Percentiles rank a stretch among this genome's conserved stretches.
These are phyloP conservation scores for Meriones unguiculatus DNA, from an alignment of 2,113 vertebrate genomes.

Conservation along the genomic window DNA sequence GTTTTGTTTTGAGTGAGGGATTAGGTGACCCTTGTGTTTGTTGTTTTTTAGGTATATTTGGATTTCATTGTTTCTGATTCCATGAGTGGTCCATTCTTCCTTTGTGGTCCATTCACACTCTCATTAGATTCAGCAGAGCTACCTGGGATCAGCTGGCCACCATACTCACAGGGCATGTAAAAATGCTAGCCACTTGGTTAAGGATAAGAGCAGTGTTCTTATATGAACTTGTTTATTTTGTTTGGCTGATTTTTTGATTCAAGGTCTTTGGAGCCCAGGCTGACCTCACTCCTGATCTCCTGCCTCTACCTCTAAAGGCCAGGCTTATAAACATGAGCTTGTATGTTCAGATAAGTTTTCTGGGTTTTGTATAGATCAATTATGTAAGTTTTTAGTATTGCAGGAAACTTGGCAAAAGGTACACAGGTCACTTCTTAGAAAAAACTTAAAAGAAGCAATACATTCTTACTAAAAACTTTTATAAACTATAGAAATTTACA, in stretches of 20 bases:
- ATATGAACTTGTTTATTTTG: background rate
- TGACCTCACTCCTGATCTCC: background rate
- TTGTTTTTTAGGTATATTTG: background rate
- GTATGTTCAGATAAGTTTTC: background rate
- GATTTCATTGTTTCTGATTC: slow-evolving; percentile 28
- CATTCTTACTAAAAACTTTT: slow-evolving; percentile 34
- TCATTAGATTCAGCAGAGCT: background rate
- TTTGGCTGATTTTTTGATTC: background rate
- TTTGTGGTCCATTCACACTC: background rate
- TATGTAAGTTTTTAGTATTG: background rate
- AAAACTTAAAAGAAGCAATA: background rate
- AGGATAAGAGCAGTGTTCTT: background rate
- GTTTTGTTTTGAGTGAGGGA: background rate
- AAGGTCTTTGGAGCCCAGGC: background rate
- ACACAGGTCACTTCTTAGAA: background rate
- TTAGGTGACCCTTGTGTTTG: background rate
- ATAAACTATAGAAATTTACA: slow-evolving; percentile 24
- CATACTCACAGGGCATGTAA: background rate
- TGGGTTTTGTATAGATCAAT: background rate
- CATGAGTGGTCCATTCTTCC: slow-evolving; percentile 36
- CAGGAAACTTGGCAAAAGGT: background rate
- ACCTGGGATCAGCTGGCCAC: background rate
- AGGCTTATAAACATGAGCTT: background rate
- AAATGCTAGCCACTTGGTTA: background rate
- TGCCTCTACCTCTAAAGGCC: background rate